Evolutionary conservation across 1,140 invertebrate species (phyloP).

Genomic region (Pomacea maculata): DNA sequence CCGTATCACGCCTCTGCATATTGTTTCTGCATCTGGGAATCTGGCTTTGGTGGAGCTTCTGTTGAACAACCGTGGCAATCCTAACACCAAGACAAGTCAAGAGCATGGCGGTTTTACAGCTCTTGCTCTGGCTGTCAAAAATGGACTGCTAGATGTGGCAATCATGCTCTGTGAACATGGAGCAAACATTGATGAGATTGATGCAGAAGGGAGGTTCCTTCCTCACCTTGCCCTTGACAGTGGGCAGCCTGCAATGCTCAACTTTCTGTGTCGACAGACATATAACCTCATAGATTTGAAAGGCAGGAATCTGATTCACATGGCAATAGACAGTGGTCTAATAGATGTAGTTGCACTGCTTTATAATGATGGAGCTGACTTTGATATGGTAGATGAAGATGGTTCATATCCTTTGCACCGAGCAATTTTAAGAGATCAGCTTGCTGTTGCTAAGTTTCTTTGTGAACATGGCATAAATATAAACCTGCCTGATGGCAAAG

Average conservation of each 20-base stretch:
- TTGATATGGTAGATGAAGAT: neutral
- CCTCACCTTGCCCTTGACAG: no score
- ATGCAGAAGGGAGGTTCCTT: no score
- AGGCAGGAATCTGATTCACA: slow-evolving; percentile 8
- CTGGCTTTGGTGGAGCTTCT: neutral
- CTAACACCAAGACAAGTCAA: neutral
- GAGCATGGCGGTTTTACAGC: neutral
- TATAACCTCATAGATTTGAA: neutral
- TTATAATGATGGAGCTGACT: neutral
- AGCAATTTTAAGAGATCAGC: neutral
- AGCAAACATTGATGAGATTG: no score
- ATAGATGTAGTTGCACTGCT: neutral
- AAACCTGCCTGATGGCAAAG: neutral
- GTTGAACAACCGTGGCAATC: neutral
- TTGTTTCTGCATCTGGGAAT: neutral
- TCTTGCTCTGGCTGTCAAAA: slow-evolving; percentile 1
- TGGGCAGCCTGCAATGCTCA: no score
- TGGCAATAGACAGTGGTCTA: slow-evolving; percentile 4
- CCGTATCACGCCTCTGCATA: neutral
- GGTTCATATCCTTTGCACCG: neutral
- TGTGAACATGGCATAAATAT: slow-evolving; percentile 3
- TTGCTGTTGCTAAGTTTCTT: neutral
- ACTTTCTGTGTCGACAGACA: no score
- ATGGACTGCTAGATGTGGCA: neutral
- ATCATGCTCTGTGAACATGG: no score